phyloP scores from a whole-genome alignment of 2,113 vertebrate genomes.

The Takifugu bimaculatus region DNA sequence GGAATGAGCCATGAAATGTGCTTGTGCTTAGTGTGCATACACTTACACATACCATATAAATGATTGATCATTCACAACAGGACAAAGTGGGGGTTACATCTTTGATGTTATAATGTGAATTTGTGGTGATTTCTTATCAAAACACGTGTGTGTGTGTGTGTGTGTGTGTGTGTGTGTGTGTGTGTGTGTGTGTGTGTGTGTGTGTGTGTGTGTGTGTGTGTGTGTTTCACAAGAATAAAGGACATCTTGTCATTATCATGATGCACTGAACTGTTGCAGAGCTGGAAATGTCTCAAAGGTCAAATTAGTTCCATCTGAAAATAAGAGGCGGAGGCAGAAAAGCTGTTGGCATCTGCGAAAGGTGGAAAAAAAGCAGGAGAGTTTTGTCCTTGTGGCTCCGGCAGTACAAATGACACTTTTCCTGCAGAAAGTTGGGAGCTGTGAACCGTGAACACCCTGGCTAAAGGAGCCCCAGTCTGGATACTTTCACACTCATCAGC shows the following conservation, averaged over 20 bases:
- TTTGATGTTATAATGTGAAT: not conserved
- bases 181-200: constrained; percentile 4
- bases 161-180: not conserved
- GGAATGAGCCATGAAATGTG: constrained; percentile 14
- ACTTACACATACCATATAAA: not conserved
- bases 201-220: constrained; percentile 1
- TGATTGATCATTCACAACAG: not conserved
- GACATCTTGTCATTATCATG: constrained; percentile 49
- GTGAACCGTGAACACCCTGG: too few relatives aligned
- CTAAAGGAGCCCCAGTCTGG: too few relatives aligned
- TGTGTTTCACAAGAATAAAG: constrained; percentile 11
- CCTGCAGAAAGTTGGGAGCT: constrained; percentile 1
- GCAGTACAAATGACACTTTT: constrained; percentile 8
- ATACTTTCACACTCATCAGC: too few relatives aligned
- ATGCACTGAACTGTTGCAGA: constrained; percentile 37
- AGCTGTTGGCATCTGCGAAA: constrained; percentile 1
- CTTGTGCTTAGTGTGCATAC: not conserved
- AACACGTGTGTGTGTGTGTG: not conserved
- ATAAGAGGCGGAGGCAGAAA: constrained; percentile 9
- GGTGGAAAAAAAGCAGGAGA: constrained; percentile 22
- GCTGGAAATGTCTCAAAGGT: constrained; percentile 47
- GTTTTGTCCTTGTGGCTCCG: constrained; percentile 15
- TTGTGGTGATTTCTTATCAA: not conserved
- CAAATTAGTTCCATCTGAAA: constrained; percentile 53
- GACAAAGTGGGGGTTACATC: not conserved